Evolutionary conservation across 2,113 vertebrate genomes (phyloP), one percentile per base, ranked within the genome.

Genomic region (Microtus ochrogaster): DNA sequence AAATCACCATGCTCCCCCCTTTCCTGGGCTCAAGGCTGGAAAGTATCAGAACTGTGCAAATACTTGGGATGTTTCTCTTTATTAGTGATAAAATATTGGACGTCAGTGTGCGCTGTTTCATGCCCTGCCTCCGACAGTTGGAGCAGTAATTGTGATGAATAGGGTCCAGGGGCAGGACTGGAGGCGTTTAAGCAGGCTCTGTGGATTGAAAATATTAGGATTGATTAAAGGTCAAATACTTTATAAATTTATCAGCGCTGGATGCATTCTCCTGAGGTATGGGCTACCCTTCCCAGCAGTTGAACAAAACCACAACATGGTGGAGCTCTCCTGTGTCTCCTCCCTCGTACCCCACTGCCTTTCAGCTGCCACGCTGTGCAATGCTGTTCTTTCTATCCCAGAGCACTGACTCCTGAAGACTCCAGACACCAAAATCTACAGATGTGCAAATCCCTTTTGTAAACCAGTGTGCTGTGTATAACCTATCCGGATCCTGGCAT

Each of bases 161-260:
- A 93, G 95, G 98, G 97, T 96, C 91, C 94, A 94, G 98, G 97
- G 98, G 98, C 97, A 98, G 97, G 97, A 95, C 98, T 98, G 97
- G 96, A 98, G 96, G 98, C 98, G 90, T 98, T 98, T 98, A 98
- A 98, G 97, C 97, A 98, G 94, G 93, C 97, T 98, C 97, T 97
- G 96, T 77, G 97, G 98, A 97, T 97, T 98, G 98, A 98, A 98
- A 98, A 98, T 98, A 98, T 98, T 98, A 98, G 98, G 97, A 98
- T 98, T 98, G 98, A 99, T 99, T 98, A 98, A 98, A 98, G 98
- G 98, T 98, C 98, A 98, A 98, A 98, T 98, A 98, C 98, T 98
- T 98, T 97, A 98, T 98, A 97, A 98, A 98, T 98, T 98, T 98
- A 98, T 98, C 98, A 98, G 98, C 89, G 81, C 95, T 98, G 96